Conservation (phyloP, 2,797 vertebrate species). For the Delichon dasypus region DNA sequence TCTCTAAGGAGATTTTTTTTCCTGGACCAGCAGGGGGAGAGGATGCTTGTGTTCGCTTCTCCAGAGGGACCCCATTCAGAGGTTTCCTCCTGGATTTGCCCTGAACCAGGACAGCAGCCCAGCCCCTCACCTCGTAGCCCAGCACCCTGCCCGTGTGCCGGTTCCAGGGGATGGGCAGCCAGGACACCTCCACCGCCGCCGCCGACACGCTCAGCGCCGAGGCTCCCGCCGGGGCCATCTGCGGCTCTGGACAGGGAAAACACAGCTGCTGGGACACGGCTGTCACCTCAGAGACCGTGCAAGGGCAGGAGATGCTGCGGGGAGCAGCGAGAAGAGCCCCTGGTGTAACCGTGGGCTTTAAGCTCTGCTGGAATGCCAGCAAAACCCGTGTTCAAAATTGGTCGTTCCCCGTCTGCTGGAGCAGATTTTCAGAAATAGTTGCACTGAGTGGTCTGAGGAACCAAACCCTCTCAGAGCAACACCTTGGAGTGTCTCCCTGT, state of each 20-base stretch:
- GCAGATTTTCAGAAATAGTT: not conserved
- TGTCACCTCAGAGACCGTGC: not conserved
- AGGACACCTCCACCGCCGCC: slow-evolving; percentile 83
- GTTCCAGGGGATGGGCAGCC: slow-evolving; percentile 78
- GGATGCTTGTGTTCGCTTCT: not conserved
- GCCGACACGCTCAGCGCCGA: slow-evolving; percentile 79
- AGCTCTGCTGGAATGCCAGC: rapidly evolving
- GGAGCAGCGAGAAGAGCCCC: not conserved
- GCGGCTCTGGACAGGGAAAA: slow-evolving; percentile 72
- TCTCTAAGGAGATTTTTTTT: not conserved
- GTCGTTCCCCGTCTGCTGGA: not conserved
- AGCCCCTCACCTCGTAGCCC: slow-evolving; percentile 82
- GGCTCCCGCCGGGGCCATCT: slow-evolving; percentile 76
- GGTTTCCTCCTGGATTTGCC: not conserved
- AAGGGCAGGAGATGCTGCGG: not conserved
- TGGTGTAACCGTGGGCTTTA: not conserved
- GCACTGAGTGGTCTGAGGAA: not conserved
- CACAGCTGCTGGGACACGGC: not conserved
- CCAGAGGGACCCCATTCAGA: not conserved
- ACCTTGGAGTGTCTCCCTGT: not conserved
- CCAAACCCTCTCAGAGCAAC: not conserved
- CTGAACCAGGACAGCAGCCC: not conserved
- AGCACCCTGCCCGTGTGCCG: slow-evolving; percentile 80
- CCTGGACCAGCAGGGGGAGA: no score
- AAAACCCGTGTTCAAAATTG: not conserved